Conservation (phyloP, 2,797 vertebrate genomes). For the Apodemus agrarius region DNA sequence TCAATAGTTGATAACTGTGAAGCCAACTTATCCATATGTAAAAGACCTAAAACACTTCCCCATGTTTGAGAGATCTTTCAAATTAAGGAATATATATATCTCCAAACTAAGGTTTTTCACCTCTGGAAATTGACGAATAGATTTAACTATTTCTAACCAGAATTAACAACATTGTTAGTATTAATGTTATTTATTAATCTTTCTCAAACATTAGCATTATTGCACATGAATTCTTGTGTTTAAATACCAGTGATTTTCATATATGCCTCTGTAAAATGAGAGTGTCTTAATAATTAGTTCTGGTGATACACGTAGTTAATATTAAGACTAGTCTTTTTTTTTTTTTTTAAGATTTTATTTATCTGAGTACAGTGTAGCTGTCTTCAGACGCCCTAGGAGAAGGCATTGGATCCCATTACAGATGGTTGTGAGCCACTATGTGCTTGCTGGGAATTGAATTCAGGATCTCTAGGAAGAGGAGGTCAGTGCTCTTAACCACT, state of each 20-base stretch:
- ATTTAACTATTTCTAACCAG: slow-evolving; percentile 20
- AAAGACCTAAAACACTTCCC: neutral
- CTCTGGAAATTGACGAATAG: neutral
- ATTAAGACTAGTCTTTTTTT: slow-evolving; percentile 30
- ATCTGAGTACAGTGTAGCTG: neutral
- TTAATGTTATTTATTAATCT: slow-evolving; percentile 40
- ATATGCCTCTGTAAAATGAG: neutral
- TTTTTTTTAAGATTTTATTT: neutral
- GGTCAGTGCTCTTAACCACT: neutral
- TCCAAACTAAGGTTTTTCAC: neutral
- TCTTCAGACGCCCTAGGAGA: neutral
- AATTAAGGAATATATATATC: neutral
- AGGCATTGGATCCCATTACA: neutral
- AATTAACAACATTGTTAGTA: slow-evolving; percentile 52
- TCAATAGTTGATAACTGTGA: neutral
- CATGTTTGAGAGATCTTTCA: slow-evolving; percentile 31
- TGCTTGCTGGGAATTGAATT: neutral
- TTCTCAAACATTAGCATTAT: slow-evolving; percentile 16
- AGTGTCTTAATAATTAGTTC: slow-evolving; percentile 47
- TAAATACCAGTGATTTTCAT: slow-evolving; percentile 51
- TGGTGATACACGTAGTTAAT: neutral
- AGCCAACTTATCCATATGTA: neutral
- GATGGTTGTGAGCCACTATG: neutral
- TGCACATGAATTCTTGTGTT: slow-evolving; percentile 24
- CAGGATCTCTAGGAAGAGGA: neutral